Evolutionary conservation across 2,888 invertebrate species (phyloP).

Genomic region (Scaptomyza reducta): DNA sequence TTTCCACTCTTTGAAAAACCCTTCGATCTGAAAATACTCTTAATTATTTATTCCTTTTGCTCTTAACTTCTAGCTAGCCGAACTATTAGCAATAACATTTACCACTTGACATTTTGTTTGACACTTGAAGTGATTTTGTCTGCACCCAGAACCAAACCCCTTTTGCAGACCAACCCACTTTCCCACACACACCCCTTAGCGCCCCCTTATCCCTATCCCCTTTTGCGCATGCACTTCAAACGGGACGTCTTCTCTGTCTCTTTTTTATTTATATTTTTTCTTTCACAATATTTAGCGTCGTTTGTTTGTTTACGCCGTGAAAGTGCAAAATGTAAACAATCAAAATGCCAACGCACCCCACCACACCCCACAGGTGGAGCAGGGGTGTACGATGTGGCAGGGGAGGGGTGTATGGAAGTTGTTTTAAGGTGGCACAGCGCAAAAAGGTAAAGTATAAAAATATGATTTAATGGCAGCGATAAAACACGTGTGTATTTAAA

Average conservation of each 20-base stretch:
- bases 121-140: constrained; percentile 35
- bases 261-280: constrained; percentile 25
- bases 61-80: too few relatives aligned
- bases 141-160: constrained; percentile 14
- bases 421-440: constrained; percentile 59
- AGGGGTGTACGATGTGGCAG: not conserved
- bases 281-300: constrained; percentile 73
- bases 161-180: not conserved
- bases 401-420: constrained; percentile 25
- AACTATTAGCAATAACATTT: not conserved
- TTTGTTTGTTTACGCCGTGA: constrained; percentile 76
- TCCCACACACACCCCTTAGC: not conserved
- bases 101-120: constrained; percentile 50
- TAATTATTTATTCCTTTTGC: too few relatives aligned
- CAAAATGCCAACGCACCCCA: constrained; percentile 69
- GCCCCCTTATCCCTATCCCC: constrained; percentile 10
- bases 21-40: too few relatives aligned
- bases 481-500: constrained; percentile 85
- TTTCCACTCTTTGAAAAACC: too few relatives aligned
- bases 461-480: constrained; percentile 85
- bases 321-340: constrained; percentile 83
- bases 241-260: constrained; percentile 18
- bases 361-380: too few relatives aligned
- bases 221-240: constrained; percentile 6
- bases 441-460: constrained; percentile 81